phyloP scores from a whole-genome alignment of 2,113 vertebrate species.

The Siphamia tubifer region DNA sequence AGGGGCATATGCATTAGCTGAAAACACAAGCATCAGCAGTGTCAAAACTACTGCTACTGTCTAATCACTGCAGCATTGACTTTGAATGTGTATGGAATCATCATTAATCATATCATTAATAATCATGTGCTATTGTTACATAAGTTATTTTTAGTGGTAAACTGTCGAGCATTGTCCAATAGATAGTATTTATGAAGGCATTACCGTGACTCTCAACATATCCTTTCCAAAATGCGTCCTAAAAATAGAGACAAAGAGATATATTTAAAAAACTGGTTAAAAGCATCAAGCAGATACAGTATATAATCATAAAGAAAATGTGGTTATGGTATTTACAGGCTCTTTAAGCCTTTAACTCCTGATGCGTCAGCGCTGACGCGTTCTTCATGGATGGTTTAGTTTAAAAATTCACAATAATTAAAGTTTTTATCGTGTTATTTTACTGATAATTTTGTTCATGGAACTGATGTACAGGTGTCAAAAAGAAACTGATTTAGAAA shows the following conservation, averaged over 20 bases:
- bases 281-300: background rate
- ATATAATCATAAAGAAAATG: too few species aligned
- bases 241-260: constrained; percentile 2
- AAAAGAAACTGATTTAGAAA: too few species aligned
- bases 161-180: background rate
- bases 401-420: too few species aligned
- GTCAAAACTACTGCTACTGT: background rate
- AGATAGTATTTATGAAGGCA: background rate
- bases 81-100: too few species aligned
- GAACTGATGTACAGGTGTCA: too few species aligned
- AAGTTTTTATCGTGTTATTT: too few species aligned
- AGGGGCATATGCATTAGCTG: background rate
- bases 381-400: too few species aligned
- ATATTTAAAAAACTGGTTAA: background rate
- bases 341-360: too few species aligned
- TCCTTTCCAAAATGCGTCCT: constrained; percentile 45
- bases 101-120: background rate
- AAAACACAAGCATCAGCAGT: constrained; percentile 22
- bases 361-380: too few species aligned
- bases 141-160: background rate
- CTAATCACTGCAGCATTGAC: background rate
- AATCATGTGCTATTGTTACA: background rate
- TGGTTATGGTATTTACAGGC: too few species aligned
- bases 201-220: constrained; percentile 67
- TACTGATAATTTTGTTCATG: too few species aligned